Conservation (phyloP, 2,888 invertebrate species). For the Palloptera scutellata region DNA sequence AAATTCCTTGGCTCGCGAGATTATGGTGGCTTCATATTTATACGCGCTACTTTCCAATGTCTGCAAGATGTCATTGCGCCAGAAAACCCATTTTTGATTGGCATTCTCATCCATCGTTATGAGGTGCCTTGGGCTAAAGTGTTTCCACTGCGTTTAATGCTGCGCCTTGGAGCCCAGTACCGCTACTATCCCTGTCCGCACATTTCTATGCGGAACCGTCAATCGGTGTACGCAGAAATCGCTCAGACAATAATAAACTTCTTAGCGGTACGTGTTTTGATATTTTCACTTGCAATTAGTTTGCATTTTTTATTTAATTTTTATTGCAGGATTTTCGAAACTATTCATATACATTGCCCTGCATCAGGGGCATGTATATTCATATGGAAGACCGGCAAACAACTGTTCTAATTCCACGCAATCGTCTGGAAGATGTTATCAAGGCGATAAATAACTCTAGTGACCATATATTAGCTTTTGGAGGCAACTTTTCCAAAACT, state of each 20-base stretch:
- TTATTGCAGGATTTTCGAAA: conserved; percentile 77
- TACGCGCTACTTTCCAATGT: conserved; percentile 83
- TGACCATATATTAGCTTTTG: conserved; percentile 85
- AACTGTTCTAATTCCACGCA: conserved; percentile 77
- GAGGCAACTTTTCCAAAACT: conserved; percentile 78
- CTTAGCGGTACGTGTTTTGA: conserved; percentile 68
- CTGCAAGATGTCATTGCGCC: conserved; percentile 78
- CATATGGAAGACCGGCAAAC: conserved; percentile 85
- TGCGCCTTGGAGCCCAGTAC: conserved; percentile 84
- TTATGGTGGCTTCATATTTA: conserved; percentile 83
- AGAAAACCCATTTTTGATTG: conserved; percentile 78
- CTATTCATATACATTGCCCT: conserved; percentile 80
- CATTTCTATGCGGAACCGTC: conserved; percentile 78
- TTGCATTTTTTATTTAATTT: not conserved
- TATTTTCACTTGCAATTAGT: not conserved
- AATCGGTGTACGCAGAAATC: conserved; percentile 83
- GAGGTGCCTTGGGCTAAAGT: conserved; percentile 73
- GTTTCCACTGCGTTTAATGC: conserved; percentile 75
- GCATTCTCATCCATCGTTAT: conserved; percentile 78
- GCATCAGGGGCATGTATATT: conserved; percentile 78
- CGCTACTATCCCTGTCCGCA: conserved; percentile 87
- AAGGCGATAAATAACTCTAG: conserved; percentile 81
- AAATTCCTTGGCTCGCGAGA: conserved; percentile 74
- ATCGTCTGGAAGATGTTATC: conserved; percentile 77
- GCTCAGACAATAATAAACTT: conserved; percentile 89